These are phyloP conservation scores for Hypomecis punctinalis DNA, from an alignment of 2,888 invertebrate genomes.

Conservation along the genomic window DNA sequence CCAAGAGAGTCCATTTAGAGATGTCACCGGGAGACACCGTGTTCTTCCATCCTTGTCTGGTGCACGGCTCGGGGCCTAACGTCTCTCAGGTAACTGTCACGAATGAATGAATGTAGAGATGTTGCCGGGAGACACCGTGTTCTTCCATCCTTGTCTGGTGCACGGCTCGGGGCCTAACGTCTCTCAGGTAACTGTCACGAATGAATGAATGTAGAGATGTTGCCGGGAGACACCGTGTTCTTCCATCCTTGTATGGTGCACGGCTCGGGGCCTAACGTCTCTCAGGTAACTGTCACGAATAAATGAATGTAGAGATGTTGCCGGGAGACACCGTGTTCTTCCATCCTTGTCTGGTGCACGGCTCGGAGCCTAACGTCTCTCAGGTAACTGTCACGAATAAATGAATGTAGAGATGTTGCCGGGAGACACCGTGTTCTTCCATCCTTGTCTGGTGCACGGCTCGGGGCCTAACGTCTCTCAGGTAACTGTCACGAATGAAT, in stretches of 20 bases:
- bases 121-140: slow-evolving; percentile 42
- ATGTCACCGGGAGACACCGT: slow-evolving; percentile 43
- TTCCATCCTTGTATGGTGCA: slow-evolving; percentile 38
- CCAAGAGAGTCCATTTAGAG: slow-evolving; percentile 33
- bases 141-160: slow-evolving; percentile 37
- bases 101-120: too few relatives aligned
- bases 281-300: slow-evolving; percentile 32
- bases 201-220: too few relatives aligned
- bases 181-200: slow-evolving; percentile 31
- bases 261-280: slow-evolving; percentile 34
- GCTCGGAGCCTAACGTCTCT: slow-evolving; percentile 34
- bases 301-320: slow-evolving; percentile 42
- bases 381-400: slow-evolving; percentile 32
- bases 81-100: slow-evolving; percentile 31
- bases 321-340: slow-evolving; percentile 44
- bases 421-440: slow-evolving; percentile 43
- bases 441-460: slow-evolving; percentile 35
- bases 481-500: slow-evolving; percentile 22
- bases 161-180: slow-evolving; percentile 36
- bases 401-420: too few relatives aligned
- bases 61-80: slow-evolving; percentile 37
- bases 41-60: slow-evolving; percentile 37
- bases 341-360: slow-evolving; percentile 35
- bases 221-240: slow-evolving; percentile 42
- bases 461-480: slow-evolving; percentile 33